Percentiles rank a stretch among this genome's conserved stretches.
Conservation (phyloP, 2,888 invertebrate genomes). For the Charanyca ferruginea region DNA sequence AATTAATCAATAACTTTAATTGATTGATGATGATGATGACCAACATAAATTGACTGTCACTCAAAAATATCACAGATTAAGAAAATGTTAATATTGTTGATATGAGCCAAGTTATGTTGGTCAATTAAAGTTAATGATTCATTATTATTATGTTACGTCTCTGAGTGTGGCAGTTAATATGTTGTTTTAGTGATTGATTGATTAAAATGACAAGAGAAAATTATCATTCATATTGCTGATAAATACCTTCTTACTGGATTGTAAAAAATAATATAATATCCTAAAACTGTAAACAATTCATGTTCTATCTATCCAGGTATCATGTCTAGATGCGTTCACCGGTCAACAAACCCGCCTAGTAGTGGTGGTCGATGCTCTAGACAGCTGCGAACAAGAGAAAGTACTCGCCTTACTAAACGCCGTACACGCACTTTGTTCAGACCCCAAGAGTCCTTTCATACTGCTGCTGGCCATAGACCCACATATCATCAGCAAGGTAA, state of each 20-base stretch:
- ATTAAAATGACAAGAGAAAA: no score
- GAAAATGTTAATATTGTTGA: no score
- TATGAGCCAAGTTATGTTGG: no score
- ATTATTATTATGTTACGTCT: no score
- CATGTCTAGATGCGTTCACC: constrained; percentile 98
- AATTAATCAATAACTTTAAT: no score
- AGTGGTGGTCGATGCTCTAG: constrained; percentile 98
- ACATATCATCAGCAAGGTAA: constrained; percentile 98
- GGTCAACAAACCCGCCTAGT: constrained; percentile 98
- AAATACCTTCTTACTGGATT: neutral
- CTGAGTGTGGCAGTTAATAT: no score
- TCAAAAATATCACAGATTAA: no score
- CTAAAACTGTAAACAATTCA: neutral
- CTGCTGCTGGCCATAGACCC: constrained; percentile 99
- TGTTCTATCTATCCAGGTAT: constrained; percentile 89
- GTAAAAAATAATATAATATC: neutral
- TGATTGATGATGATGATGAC: no score
- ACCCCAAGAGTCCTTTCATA: constrained; percentile 98
- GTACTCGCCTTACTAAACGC: constrained; percentile 98
- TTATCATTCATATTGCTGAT: neutral
- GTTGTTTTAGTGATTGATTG: no score
- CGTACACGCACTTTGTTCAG: constrained; percentile 98
- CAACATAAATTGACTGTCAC: no score
- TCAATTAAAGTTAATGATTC: no score
- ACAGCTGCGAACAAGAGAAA: constrained; percentile 99